These are phyloP conservation scores for Epistrophe eligans DNA, from an alignment of 2,888 invertebrate genomes.

Conservation along the genomic window DNA sequence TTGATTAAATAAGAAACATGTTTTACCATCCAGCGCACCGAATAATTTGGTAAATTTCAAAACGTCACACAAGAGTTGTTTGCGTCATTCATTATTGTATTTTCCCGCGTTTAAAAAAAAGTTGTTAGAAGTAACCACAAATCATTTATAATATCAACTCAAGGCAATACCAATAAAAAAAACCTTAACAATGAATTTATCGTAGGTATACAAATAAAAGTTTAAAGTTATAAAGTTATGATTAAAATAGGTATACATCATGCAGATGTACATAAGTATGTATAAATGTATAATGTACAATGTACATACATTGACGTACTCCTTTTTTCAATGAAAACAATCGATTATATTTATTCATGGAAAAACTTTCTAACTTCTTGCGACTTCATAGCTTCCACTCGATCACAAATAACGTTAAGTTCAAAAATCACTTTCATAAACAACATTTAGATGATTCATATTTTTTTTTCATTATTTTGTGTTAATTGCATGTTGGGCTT, in stretches of 20 bases:
- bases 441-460: background rate
- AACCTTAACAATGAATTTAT: constrained; percentile 2
- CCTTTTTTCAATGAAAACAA: background rate
- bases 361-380: background rate
- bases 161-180: background rate
- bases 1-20: background rate
- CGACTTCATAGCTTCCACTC: background rate
- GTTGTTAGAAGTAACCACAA: background rate
- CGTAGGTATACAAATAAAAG: background rate
- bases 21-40: background rate
- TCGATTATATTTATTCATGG: background rate
- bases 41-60: background rate
- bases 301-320: too few species aligned
- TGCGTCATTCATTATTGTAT: background rate
- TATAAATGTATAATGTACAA: background rate
- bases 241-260: too few species aligned
- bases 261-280: too few species aligned
- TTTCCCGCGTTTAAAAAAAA: background rate
- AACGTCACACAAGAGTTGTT: constrained; percentile 5
- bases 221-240: too few species aligned
- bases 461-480: background rate
- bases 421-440: constrained; percentile 1
- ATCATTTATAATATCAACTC: background rate
- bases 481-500: constrained; percentile 2
- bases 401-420: background rate